Evolutionary conservation across 2,797 vertebrate genomes (phyloP).

Genomic region (Sorex maritimensis): DNA sequence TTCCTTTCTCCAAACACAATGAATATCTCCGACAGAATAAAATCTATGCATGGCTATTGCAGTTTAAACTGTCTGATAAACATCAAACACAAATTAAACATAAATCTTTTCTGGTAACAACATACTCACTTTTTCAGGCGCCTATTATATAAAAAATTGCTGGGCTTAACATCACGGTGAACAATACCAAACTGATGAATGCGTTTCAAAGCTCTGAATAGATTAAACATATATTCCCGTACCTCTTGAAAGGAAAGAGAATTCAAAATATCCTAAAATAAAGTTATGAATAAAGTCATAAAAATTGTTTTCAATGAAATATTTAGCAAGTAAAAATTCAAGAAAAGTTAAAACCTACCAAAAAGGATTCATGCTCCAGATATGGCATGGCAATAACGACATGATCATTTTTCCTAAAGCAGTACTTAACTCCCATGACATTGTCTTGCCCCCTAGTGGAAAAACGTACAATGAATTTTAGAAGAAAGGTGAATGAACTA

Average conservation of each 20-base stretch:
- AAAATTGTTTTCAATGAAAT: constrained; percentile 76
- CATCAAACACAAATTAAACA: background rate
- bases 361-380: constrained; percentile 96
- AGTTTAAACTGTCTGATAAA: background rate
- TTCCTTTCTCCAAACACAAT: constrained; percentile 27
- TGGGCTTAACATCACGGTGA: constrained; percentile 97
- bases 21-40: constrained; percentile 61
- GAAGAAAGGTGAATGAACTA: constrained; percentile 67
- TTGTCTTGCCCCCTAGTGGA: constrained; percentile 96
- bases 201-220: constrained; percentile 96
- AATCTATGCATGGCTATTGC: background rate
- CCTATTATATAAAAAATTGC: constrained; percentile 94
- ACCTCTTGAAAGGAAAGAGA: constrained; percentile 96
- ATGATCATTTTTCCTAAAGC: constrained; percentile 97
- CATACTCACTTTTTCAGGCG: constrained; percentile 93
- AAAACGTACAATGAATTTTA: constrained; percentile 74
- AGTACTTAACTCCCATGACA: constrained; percentile 98
- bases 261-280: constrained; percentile 95
- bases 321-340: constrained; percentile 61
- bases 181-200: constrained; percentile 98
- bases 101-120: constrained; percentile 49
- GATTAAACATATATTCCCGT: constrained; percentile 96
- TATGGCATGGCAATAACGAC: constrained; percentile 99
- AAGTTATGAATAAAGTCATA: constrained; percentile 77
- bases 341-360: constrained; percentile 91